Conservation (phyloP, 1,140 invertebrate species). For the Brachionus rotundiformis region DNA sequence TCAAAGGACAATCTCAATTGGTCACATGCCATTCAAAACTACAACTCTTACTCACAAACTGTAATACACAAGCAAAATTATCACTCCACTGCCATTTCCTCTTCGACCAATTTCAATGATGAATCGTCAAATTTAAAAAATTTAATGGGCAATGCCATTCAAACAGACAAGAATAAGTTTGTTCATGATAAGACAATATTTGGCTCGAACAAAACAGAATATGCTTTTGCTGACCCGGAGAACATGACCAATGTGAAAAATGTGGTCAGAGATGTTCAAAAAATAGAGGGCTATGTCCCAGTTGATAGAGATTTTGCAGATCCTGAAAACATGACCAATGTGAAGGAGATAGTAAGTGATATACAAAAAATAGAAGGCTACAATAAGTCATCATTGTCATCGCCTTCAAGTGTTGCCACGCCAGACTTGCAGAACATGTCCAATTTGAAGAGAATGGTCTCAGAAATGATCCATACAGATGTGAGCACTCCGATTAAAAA, state of each 20-base stretch:
- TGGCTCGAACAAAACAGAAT: not conserved
- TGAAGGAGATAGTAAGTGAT: not conserved
- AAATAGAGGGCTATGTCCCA: not conserved
- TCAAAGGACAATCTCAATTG: conserved; percentile 19
- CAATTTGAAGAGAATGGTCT: conserved; percentile 36
- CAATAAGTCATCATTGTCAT: not conserved
- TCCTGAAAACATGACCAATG: not conserved
- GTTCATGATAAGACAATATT: not conserved
- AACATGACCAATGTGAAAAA: conserved; percentile 20
- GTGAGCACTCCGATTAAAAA: not conserved
- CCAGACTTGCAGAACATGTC: not conserved
- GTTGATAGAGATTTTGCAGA: not conserved
- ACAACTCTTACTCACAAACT: conserved; percentile 18
- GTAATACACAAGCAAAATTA: conserved; percentile 11
- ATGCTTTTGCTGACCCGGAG: not conserved
- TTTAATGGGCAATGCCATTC: not conserved
- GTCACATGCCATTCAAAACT: conserved; percentile 1
- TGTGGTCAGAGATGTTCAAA: conserved; percentile 3
- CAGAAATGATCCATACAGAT: conserved; percentile 44
- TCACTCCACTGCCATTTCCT: not conserved
- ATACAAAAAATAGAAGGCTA: not conserved
- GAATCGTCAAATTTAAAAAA: conserved; percentile 27
- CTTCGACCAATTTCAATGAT: not conserved
- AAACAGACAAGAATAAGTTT: not conserved
- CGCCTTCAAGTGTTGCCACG: not conserved